Base-by-base conservation (phyloP, 2,797 vertebrate species). In the Erethizon dorsatum region DNA sequence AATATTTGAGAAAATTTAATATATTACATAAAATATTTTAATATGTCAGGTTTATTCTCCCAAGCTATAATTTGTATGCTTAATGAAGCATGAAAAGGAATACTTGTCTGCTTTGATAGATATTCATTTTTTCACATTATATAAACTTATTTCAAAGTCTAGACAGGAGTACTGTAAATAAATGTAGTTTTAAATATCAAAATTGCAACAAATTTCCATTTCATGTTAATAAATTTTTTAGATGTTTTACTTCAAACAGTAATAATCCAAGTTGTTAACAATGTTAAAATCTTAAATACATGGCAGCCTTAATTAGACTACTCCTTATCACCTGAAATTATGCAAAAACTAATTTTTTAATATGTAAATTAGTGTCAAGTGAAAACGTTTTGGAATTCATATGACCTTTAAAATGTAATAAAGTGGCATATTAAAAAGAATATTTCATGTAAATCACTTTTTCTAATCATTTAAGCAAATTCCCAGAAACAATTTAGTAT, bases 381-480 rank as follows among this genome's bases (percentile, higher is more conserved):
- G 26, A 78, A 97, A 54, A 59, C 0, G 65, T 90, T 88, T n/a
- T 33, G 47, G 24, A 83, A 86, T 80, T 45, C 1, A 33, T 73
- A 83, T 1, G 75, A 1, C 12, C 57, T 75, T 82, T 73, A 90
- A 95, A 87, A 63, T 96, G 45, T 89, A 87, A 75, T 87, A 71
- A 95, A 96, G 83, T 80, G 57, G 41, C 50, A 61, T 91, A 88
- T 93, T 79, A 47, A 95, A 86, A 87, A 37, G n/a, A 86, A 73
- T 26, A 41, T 33, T 94, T 95, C 86, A 89, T 83, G 31, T 88
- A 94, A 95, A 95, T 86, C 2, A 26, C 11, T 67, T 75, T 94
- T 96, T 94, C 78, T 92, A 65, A 0, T 22, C 45, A 91, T 52
- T 88, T 95, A 94, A 88, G 5, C 63, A 83, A 95, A 87, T 0